Percentiles rank a stretch among this genome's conserved stretches.
These are phyloP conservation scores for Gasterosteus aculeatus DNA, from an alignment of 2,113 vertebrate genomes.

Conservation along the genomic window DNA sequence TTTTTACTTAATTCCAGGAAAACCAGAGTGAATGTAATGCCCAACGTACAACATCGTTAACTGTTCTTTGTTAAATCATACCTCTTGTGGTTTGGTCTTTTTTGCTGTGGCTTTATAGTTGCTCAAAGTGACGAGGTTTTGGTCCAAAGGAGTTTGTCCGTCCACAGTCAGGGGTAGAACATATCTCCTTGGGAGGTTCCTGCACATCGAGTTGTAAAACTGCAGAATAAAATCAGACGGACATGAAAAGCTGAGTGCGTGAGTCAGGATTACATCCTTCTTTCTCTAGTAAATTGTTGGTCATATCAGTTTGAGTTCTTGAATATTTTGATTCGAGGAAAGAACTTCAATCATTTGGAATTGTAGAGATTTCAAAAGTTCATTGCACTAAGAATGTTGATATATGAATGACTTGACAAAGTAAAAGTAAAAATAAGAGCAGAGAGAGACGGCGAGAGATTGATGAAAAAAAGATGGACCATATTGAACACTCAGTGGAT, in stretches of 20 bases:
- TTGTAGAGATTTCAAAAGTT: constrained; percentile 18
- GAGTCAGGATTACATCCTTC: background rate
- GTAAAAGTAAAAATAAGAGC: background rate
- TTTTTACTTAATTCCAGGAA: constrained; percentile 37
- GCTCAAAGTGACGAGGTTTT: constrained; percentile 83
- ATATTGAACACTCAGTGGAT: too few relatives aligned
- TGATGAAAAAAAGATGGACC: too few relatives aligned
- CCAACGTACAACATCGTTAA: constrained; percentile 17
- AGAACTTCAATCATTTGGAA: constrained; percentile 10
- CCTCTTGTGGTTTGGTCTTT: constrained; percentile 82
- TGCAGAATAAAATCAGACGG: constrained; percentile 62
- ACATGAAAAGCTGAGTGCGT: constrained; percentile 8
- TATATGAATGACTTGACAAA: too few relatives aligned
- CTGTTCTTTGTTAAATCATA: constrained; percentile 45
- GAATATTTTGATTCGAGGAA: constrained; percentile 13
- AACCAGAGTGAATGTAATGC: background rate
- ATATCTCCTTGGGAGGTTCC: constrained; percentile 87
- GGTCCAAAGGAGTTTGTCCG: constrained; percentile 73
- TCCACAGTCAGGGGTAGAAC: constrained; percentile 86
- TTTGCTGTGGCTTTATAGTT: constrained; percentile 83
- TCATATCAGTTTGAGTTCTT: background rate
- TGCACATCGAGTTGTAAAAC: constrained; percentile 82
- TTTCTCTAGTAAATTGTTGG: background rate
- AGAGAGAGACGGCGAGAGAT: background rate
- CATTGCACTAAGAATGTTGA: background rate